phyloP scores from a whole-genome alignment of 2,888 invertebrate species.

The Cryptus armator region DNA sequence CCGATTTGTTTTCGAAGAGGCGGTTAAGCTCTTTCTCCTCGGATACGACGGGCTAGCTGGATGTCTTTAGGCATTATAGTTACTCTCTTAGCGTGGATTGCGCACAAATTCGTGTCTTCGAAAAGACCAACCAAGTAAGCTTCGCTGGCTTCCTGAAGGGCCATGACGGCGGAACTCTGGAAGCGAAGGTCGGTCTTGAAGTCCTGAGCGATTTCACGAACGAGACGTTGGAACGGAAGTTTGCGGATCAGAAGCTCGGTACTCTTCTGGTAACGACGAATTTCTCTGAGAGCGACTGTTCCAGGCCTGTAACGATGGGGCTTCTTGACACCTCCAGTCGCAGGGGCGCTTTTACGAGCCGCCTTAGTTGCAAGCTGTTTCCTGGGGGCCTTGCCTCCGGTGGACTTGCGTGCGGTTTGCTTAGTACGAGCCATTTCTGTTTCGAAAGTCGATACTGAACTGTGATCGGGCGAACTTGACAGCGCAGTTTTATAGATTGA shows the following conservation, averaged over 20 bases:
- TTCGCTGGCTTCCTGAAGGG: conserved; percentile 88
- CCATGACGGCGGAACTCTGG: conserved; percentile 90
- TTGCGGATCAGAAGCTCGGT: conserved; percentile 91
- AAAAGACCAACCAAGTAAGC: conserved; percentile 90
- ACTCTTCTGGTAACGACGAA: conserved; percentile 91
- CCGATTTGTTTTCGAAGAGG: neutral
- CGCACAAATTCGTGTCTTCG: conserved; percentile 91
- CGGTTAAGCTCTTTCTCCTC: conserved; percentile 75
- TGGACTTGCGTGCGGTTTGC: conserved; percentile 91
- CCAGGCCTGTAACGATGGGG: conserved; percentile 90
- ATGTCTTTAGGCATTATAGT: conserved; percentile 89
- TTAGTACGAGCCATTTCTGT: conserved; percentile 85
- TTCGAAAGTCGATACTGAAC: neutral
- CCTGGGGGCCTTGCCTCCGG: conserved; percentile 90
- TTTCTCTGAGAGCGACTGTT: conserved; percentile 90
- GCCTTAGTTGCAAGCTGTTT: conserved; percentile 91
- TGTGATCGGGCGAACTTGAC: neutral
- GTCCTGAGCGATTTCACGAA: conserved; percentile 91
- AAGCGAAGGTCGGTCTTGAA: conserved; percentile 91
- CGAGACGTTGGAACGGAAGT: conserved; percentile 91
- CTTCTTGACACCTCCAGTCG: conserved; percentile 91
- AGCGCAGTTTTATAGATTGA: neutral
- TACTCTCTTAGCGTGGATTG: conserved; percentile 89
- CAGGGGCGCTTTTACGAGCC: conserved; percentile 89
- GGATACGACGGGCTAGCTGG: conserved; percentile 85